Conservation (phyloP, 2,797 vertebrate genomes). For the Nothura maculosa region DNA sequence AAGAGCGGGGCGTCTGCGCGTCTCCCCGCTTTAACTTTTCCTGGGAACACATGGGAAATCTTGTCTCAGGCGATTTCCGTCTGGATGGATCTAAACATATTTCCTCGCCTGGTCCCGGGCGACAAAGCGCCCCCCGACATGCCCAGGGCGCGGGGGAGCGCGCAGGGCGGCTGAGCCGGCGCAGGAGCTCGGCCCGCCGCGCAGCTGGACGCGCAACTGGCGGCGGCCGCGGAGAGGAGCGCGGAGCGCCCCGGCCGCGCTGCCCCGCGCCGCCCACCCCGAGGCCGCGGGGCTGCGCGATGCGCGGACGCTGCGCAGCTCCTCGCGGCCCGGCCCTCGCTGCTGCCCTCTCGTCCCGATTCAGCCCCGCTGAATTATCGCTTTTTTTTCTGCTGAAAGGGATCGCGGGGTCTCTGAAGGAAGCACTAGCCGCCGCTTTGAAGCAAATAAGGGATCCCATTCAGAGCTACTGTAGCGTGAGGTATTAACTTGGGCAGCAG, state of each 20-base stretch:
- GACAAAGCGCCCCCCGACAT: neutral
- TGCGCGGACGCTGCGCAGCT: neutral
- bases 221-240: neutral
- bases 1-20: neutral
- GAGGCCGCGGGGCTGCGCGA: too few relatives aligned
- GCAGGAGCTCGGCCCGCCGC: too few relatives aligned
- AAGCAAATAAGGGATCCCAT: constrained; percentile 6
- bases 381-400: neutral
- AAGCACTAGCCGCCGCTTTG: neutral
- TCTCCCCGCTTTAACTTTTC: neutral
- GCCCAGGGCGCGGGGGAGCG: neutral
- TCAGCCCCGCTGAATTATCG: neutral
- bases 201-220: neutral
- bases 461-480: constrained; percentile 1
- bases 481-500: neutral
- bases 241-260: too few relatives aligned
- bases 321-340: neutral
- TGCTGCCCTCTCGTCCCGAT: neutral
- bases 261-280: too few relatives aligned
- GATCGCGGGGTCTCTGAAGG: neutral
- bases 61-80: neutral
- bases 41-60: neutral
- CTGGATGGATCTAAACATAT: neutral
- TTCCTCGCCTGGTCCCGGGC: neutral
- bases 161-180: neutral